A percentile compares a stretch with the other conserved stretches of the same genome.
Conservation (phyloP, 2,113 vertebrate species). For the Notechis scutatus region DNA sequence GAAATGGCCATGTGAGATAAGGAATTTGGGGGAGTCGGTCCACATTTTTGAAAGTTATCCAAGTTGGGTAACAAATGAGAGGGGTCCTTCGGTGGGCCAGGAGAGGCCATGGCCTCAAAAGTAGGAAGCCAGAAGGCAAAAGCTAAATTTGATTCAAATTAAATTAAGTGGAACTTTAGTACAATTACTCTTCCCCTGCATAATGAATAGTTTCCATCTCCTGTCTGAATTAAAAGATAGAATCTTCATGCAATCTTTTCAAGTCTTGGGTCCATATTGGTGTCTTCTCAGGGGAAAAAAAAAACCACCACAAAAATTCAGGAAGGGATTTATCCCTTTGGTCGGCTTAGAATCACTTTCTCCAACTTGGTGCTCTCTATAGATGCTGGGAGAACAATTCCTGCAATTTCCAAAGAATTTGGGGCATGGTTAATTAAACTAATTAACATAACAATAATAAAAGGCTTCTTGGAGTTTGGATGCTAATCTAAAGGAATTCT, state of each 20-base stretch:
- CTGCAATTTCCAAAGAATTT: not conserved
- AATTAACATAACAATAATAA: not conserved
- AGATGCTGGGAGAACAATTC: not conserved
- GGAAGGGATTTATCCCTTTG: not conserved
- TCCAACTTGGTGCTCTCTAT: not conserved
- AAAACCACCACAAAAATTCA: not conserved
- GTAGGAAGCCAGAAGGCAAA: not conserved
- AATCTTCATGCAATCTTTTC: not conserved
- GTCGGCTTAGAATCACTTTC: not conserved
- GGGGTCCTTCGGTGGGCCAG: not conserved
- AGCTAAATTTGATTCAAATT: not conserved
- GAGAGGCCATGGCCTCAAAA: not conserved
- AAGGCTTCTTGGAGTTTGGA: not conserved
- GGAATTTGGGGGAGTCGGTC: not conserved
- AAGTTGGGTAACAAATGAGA: not conserved
- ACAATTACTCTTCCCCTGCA: not conserved
- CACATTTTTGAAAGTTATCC: not conserved
- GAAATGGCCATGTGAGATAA: not conserved
- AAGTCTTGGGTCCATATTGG: not conserved
- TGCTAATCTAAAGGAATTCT: not conserved
- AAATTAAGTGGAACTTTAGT: not conserved
- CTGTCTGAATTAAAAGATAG: not conserved
- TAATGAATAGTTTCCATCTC: not conserved
- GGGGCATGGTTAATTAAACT: not conserved
- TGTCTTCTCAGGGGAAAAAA: not conserved